Conservation (phyloP, 2,113 vertebrate species). For the Lipophrys pholis region DNA sequence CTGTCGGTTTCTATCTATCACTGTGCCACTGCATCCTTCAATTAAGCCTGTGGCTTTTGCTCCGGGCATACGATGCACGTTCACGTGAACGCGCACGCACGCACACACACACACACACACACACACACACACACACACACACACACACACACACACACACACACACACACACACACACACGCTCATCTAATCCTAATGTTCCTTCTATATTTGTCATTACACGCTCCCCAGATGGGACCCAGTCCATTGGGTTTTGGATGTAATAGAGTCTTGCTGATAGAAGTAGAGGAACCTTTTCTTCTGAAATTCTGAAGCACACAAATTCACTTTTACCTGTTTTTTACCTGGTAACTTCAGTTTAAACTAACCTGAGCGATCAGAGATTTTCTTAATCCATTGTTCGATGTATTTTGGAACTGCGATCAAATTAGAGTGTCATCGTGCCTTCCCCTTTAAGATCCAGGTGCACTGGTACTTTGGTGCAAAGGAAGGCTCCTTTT, state of each 20-base stretch:
- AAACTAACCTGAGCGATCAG: too few relatives aligned
- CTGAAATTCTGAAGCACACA: too few relatives aligned
- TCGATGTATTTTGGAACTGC: too few relatives aligned
- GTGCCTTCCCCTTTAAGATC: too few relatives aligned
- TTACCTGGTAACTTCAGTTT: too few relatives aligned
- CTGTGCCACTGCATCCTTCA: slow-evolving; percentile 48
- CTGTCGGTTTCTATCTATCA: slow-evolving; percentile 64
- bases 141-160: slow-evolving; percentile 41
- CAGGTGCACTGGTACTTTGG: too few relatives aligned
- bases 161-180: slow-evolving; percentile 38
- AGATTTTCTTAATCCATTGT: too few relatives aligned
- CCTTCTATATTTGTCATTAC: slow-evolving; percentile 64
- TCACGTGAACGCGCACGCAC: slow-evolving; percentile 22
- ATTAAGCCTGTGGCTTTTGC: slow-evolving; percentile 50
- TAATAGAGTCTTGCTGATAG: slow-evolving; percentile 18
- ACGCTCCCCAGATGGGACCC: slow-evolving; percentile 57
- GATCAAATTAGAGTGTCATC: too few relatives aligned
- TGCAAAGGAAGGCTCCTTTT: too few relatives aligned
- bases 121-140: slow-evolving; percentile 37
- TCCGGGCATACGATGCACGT: slow-evolving; percentile 54
- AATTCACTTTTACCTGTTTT: too few relatives aligned
- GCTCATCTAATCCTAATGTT: slow-evolving; percentile 56
- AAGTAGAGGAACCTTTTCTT: not conserved
- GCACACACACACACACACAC: slow-evolving; percentile 39
- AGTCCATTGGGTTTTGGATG: slow-evolving; percentile 47